These are phyloP conservation scores for Neodontobutis hainanensis DNA, from an alignment of 2,113 vertebrate species.

Conservation along the genomic window DNA sequence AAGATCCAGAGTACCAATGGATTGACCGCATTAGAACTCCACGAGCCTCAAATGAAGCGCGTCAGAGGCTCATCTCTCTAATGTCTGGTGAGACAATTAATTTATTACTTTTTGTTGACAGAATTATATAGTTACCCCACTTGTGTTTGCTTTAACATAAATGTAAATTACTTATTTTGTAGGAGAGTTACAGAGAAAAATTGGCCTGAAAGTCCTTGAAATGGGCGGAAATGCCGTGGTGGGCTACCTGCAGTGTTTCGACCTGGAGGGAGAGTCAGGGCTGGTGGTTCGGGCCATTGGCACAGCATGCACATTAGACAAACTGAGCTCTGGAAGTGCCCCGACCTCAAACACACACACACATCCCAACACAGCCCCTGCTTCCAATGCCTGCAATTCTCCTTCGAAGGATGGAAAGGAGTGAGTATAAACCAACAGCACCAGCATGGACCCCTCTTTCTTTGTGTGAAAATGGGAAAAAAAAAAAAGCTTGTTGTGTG, in stretches of 20 bases:
- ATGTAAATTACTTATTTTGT: constrained; percentile 11
- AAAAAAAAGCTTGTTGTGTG: constrained; percentile 19
- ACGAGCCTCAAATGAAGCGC: constrained; percentile 94
- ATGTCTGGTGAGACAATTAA: constrained; percentile 88
- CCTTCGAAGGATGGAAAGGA: constrained; percentile 98
- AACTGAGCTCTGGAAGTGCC: constrained; percentile 83
- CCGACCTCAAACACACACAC: constrained; percentile 79
- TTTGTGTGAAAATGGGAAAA: constrained; percentile 37
- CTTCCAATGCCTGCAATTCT: constrained; percentile 87
- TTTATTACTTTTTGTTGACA: neutral
- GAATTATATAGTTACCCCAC: neutral
- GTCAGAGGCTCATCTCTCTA: constrained; percentile 95
- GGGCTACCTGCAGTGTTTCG: constrained; percentile 98
- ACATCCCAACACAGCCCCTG: constrained; percentile 69
- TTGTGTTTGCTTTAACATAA: constrained; percentile 10
- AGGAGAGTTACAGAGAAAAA: constrained; percentile 98
- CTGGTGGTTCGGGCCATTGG: constrained; percentile 97
- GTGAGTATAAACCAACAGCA: constrained; percentile 86
- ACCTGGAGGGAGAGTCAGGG: constrained; percentile 97
- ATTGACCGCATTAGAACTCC: constrained; percentile 97
- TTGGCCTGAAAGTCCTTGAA: constrained; percentile 96
- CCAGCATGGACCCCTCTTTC: constrained; percentile 44
- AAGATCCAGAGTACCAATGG: constrained; percentile 99
- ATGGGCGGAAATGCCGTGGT: constrained; percentile 98
- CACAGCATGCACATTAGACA: constrained; percentile 96